Evolutionary conservation across 2,888 invertebrate genomes (phyloP).

Genomic region (Bibio marci): DNA sequence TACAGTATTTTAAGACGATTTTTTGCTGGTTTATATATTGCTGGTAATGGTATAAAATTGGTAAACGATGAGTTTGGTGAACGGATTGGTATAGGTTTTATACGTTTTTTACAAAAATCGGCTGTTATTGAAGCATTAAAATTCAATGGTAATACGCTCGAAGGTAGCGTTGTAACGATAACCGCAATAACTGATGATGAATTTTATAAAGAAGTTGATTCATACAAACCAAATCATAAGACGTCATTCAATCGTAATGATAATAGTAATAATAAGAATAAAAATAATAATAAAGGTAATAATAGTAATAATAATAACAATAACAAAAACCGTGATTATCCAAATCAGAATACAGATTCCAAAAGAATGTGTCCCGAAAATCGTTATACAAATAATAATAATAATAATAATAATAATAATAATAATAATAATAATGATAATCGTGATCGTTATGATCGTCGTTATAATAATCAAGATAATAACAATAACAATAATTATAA

Average conservation of each 20-base stretch:
- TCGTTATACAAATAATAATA: background rate
- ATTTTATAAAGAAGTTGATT: slow-evolving; percentile 60
- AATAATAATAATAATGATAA: slow-evolving; percentile 1
- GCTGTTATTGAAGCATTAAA: slow-evolving; percentile 55
- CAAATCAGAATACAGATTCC: no score
- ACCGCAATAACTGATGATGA: slow-evolving; percentile 49
- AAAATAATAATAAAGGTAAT: slow-evolving; percentile 4
- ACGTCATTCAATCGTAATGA: slow-evolving; percentile 7
- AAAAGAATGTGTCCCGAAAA: no score
- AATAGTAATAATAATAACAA: slow-evolving; percentile 1
- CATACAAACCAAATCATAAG: slow-evolving; percentile 25
- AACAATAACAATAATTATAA: slow-evolving; percentile 2
- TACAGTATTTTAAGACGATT: slow-evolving; percentile 70
- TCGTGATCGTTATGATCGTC: background rate
- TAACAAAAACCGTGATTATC: background rate
- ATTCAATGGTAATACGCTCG: slow-evolving; percentile 44
- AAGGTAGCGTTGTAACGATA: slow-evolving; percentile 48
- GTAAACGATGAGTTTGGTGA: slow-evolving; percentile 65
- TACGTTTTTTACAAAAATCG: slow-evolving; percentile 54
- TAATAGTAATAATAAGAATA: slow-evolving; percentile 2
- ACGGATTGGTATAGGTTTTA: slow-evolving; percentile 60
- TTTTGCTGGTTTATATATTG: slow-evolving; percentile 58
- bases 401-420: background rate
- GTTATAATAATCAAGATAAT: background rate
- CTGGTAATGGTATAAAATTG: slow-evolving; percentile 71